Conservation (phyloP, 1,140 invertebrate genomes). For the Trichonephila clavata region DNA sequence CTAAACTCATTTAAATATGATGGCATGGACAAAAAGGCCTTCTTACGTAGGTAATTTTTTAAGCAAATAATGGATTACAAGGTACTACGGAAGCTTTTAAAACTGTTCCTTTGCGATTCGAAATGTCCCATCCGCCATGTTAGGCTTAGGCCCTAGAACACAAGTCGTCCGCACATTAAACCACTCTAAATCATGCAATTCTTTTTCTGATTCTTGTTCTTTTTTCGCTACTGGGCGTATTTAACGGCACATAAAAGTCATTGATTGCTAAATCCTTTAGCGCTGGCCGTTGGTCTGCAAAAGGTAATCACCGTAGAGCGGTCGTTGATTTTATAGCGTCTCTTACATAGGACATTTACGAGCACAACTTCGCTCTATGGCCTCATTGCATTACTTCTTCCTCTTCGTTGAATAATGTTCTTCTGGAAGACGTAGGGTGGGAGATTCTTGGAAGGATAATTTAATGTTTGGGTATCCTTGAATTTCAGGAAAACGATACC, state of each 20-base stretch:
- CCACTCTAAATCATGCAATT: conserved; percentile 41
- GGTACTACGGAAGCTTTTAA: too few relatives aligned
- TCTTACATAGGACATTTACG: conserved; percentile 69
- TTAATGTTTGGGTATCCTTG: background rate
- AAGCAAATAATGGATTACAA: too few relatives aligned
- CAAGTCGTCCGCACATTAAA: conserved; percentile 40
- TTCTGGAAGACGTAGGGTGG: background rate
- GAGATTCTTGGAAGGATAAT: background rate
- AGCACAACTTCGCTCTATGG: background rate
- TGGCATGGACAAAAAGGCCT: too few relatives aligned
- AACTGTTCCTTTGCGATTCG: too few relatives aligned
- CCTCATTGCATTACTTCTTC: conserved; percentile 57
- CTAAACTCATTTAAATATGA: too few relatives aligned
- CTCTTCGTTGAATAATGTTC: conserved; percentile 45
- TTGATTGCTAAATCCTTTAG: conserved; percentile 65
- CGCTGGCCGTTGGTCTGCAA: conserved; percentile 67
- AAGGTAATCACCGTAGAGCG: conserved; percentile 64
- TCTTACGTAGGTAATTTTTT: too few relatives aligned
- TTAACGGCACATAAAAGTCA: conserved; percentile 67
- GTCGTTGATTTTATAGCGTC: conserved; percentile 71
- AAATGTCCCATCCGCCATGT: background rate
- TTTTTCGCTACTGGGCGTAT: conserved; percentile 67
- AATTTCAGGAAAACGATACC: background rate
- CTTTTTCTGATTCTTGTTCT: conserved; percentile 3
- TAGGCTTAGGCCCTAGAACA: conserved; percentile 1